These are phyloP conservation scores for Coelinius sp. DNA, from an alignment of 2,888 invertebrate species.

Conservation along the genomic window DNA sequence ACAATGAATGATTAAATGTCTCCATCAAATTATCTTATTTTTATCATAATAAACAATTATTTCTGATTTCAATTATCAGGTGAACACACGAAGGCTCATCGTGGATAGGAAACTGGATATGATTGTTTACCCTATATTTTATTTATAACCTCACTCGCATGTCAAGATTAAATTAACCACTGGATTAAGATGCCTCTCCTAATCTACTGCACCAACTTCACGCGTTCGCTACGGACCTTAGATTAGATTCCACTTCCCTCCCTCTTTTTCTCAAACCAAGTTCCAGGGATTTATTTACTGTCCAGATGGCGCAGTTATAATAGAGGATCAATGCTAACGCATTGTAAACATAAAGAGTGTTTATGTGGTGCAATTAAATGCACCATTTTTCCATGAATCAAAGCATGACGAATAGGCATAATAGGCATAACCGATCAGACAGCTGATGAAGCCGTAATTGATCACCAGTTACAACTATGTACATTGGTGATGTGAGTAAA, in stretches of 20 bases:
- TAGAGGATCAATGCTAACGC: not conserved
- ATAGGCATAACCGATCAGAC: not conserved
- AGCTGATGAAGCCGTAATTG: constrained; percentile 37
- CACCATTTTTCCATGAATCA: not conserved
- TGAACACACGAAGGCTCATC: not conserved
- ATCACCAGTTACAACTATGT: constrained; percentile 39
- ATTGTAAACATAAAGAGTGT: not conserved
- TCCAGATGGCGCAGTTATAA: not conserved
- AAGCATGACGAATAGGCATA: too few species aligned
- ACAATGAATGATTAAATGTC: too few species aligned
- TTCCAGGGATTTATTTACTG: not conserved
- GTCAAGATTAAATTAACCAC: not conserved
- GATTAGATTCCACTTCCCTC: not conserved
- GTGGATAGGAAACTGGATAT: not conserved
- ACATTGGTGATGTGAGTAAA: not conserved
- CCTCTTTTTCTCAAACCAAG: not conserved
- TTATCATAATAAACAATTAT: not conserved
- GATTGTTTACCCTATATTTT: constrained; percentile 5
- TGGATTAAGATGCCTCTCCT: not conserved
- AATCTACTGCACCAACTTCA: not conserved
- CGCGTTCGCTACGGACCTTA: not conserved
- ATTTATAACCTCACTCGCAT: constrained; percentile 5
- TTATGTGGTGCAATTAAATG: too few species aligned
- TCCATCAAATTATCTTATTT: too few species aligned
- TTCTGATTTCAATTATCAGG: not conserved